Evolutionary conservation across 2,797 vertebrate species (phyloP), one percentile per base, ranked within the genome.

Genomic region (Aeoliscus strigatus): DNA sequence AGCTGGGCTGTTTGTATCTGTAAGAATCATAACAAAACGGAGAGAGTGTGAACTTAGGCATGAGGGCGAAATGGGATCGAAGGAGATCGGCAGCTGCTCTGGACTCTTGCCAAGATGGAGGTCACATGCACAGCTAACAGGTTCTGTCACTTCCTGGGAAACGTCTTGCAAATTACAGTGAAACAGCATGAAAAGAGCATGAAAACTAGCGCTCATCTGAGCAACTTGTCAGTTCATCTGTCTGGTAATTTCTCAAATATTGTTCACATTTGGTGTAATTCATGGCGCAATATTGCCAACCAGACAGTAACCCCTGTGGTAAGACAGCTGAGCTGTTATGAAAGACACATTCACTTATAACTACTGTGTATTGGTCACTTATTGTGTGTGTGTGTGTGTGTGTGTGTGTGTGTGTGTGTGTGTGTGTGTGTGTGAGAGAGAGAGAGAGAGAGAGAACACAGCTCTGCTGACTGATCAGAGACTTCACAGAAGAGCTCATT

Each of bases 241-340:
- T n/a, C n/a, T n/a, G n/a, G n/a, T n/a, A n/a, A 12, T 52, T 45
- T 55, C 14, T 50, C 18, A 8, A 18, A 26, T 2, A 4, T 17
- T 14, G 30, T 3, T 31, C 9, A 8, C 1, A 14, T 31, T 27
- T 33, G n/a, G n/a, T n/a, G n/a, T n/a, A n/a, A n/a, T n/a, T n/a
- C n/a, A n/a, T n/a, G n/a, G n/a, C n/a, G n/a, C n/a, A n/a, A n/a
- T n/a, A n/a, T n/a, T n/a, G n/a, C 13, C 46, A 49, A 51, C 9
- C 2, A 21, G 13, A 45, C 61, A 8, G 37, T 56, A 54, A 70
- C 50, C 55, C 49, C 44, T 58, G 18, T 21, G 1, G 6, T 28
- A 50, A 13, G 29, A 52, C 18, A 27, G 48, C 50, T 70, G 66
- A 75, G 55, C 51, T 71, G 40, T 59, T 69, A 39, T 66, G 55